Evolutionary conservation across 1,140 invertebrate species (phyloP), one percentile per base, ranked within the genome.

Genomic region (Drosophila prosaltans): DNA sequence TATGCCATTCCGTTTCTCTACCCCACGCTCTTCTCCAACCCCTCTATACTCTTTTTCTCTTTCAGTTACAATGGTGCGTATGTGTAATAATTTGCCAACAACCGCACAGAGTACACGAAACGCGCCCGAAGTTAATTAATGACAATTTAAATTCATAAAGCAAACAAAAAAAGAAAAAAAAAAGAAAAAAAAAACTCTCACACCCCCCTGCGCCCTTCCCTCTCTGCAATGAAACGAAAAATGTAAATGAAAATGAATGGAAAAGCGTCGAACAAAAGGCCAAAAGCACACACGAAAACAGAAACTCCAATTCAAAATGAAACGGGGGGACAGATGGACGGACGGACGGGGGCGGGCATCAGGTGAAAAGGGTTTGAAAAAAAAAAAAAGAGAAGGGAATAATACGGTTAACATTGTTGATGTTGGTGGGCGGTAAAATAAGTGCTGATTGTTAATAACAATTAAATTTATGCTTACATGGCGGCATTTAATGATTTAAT

Each of bases 131-230:
- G 80, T 88, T 88, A 88, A 88, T 88, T 88, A 88, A 88, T 88
- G 84, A 88, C 84, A 89, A 88, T 88, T 88, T 90, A 88, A 88
- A 88, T 88, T 88, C 84, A 88, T 88, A 88, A 88, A 89, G 84
- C 84, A 88, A 89, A 88, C 80, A 88, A 66, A 85, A 86, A 40
- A 55, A 80, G 88, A 66, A 88, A 66, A 88, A 66, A 85, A 86
- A 40, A 55, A 80, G 88, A 66, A 88, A 66, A 85, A 86, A 40
- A 55, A 80, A 51, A 51, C 45, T 51, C 77, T 21, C 8, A 1
- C 16, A 8, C 2, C 30, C 45, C 45, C 7, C 21, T 24, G 8
- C 6, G 2, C 45, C 6, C 32, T 36, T 5, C 45, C 9, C 21
- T 2, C 45, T 24, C 21, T 51, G 8, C 45, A 51, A 51, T 51